Conservation (phyloP, 2,113 vertebrate genomes). For the Hyperopisus bebe region DNA sequence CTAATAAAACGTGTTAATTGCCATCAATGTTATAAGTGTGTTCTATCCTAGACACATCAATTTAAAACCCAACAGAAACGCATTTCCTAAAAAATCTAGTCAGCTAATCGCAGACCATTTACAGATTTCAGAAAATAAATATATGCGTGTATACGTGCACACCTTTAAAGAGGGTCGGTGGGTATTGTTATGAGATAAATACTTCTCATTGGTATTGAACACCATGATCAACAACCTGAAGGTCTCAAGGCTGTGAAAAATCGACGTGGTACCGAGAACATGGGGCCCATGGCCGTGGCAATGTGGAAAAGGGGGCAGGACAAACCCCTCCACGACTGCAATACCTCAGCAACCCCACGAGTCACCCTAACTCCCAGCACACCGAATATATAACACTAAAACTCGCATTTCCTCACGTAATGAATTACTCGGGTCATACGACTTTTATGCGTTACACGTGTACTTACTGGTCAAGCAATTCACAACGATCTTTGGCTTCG, state of each 20-base stretch:
- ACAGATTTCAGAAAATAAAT: neutral
- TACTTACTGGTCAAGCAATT: slow-evolving; percentile 53
- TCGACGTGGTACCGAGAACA: neutral
- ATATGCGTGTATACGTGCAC: neutral
- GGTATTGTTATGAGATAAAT: neutral
- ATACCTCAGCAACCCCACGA: neutral
- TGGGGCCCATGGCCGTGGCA: slow-evolving; percentile 9
- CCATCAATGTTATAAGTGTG: neutral
- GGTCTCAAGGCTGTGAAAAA: neutral
- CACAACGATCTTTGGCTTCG: slow-evolving; percentile 56
- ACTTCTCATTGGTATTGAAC: neutral
- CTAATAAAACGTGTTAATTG: neutral
- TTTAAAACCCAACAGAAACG: neutral
- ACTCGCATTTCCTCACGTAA: slow-evolving; percentile 26
- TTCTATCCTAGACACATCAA: neutral
- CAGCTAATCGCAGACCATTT: neutral
- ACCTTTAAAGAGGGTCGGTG: neutral
- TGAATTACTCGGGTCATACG: slow-evolving; percentile 37
- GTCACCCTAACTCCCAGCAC: neutral
- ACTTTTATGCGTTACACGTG: neutral
- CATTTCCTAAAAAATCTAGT: neutral
- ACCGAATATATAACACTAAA: neutral
- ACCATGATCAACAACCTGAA: neutral
- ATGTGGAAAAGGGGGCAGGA: slow-evolving; percentile 35
- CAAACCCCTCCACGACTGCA: slow-evolving; percentile 14